A percentile compares a stretch with the other conserved stretches of the same genome.
phyloP scores from a whole-genome alignment of 1,140 invertebrate genomes.

The Lutraria rhynchaena region DNA sequence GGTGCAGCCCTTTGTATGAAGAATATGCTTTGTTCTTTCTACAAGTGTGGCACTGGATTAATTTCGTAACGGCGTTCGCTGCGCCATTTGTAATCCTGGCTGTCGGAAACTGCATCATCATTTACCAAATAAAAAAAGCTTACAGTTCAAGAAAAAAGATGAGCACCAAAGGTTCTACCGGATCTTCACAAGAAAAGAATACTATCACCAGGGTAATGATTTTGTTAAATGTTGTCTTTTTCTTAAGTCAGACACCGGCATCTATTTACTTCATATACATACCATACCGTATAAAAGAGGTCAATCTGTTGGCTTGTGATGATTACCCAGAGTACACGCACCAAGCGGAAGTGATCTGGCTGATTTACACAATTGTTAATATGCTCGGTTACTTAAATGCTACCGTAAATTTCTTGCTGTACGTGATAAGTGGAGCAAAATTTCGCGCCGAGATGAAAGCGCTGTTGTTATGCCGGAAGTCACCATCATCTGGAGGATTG shows the following conservation, averaged over 20 bases:
- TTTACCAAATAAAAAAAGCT: not conserved
- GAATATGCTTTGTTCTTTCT: slow-evolving; percentile 30
- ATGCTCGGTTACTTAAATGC: slow-evolving; percentile 36
- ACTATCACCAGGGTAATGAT: slow-evolving; percentile 35
- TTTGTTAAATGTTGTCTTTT: slow-evolving; percentile 33
- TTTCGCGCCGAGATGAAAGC: slow-evolving; percentile 30
- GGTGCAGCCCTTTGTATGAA: slow-evolving; percentile 7
- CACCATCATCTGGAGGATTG: slow-evolving; percentile 1
- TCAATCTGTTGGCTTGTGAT: slow-evolving; percentile 8
- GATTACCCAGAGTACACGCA: slow-evolving; percentile 23
- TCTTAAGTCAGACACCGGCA: slow-evolving; percentile 41
- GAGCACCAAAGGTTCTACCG: slow-evolving; percentile 11
- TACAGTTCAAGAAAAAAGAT: not conserved
- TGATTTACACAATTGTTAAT: slow-evolving; percentile 22
- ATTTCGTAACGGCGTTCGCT: slow-evolving; percentile 25
- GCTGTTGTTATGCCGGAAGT: slow-evolving; percentile 1
- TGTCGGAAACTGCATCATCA: slow-evolving; percentile 30
- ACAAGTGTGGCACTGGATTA: slow-evolving; percentile 44
- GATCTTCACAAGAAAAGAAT: not conserved
- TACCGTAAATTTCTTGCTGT: slow-evolving; percentile 30
- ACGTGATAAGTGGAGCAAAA: slow-evolving; percentile 22
- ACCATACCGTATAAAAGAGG: slow-evolving; percentile 14
- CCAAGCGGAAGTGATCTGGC: slow-evolving; percentile 27
- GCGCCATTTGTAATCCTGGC: slow-evolving; percentile 11
- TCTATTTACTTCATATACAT: slow-evolving; percentile 41